Base-by-base conservation (phyloP, 2,797 vertebrate species). In the Manis pentadactyla region DNA sequence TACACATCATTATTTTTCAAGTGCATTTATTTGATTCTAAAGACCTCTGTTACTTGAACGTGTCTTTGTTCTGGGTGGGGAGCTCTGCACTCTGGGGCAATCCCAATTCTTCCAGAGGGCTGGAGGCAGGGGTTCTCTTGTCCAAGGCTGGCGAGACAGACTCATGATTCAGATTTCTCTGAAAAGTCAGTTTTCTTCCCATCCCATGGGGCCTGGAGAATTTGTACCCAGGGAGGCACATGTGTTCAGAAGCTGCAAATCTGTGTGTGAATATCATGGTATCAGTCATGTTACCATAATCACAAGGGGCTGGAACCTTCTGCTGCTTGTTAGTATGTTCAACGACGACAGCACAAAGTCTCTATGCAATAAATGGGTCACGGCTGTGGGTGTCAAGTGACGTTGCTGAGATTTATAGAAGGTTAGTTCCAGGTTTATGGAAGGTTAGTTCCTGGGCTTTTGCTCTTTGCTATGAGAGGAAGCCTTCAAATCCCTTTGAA, bases 1-100 rank as follows among this genome's bases (percentile, higher is more conserved):
- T 89, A 89, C 12, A 93, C 90, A 31, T 51, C 77, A 61, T 88
- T 90, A 82, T 95, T 74, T 96, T 92, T 57, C 71, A 84, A 95
- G 73, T 71, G 87, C 59, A 68, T 92, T 83, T 96, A 94, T 93
- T 94, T 88, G 75, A 73, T n/a, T 79, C 39, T 66, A 37, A 57
- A 78, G 73, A 55, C 9, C 51, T 34, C 17, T 87, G 46, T 61
- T n/a, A 1, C 55, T 74, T 39, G 6, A 68, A 73, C 85, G 66
- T 74, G 31, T 42, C 39, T 90, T 90, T 63, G 46, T 64, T 55
- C 46, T 59, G 1, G 2, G 7, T 34, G 51, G 4, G n/a, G 59
- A 90, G 25, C 42, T 87, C 51, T 18, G 14, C 2, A 0, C 19
- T 15, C 25, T 4, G n/a, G 31, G 37, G 10, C 4, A 25, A 37